Evolutionary conservation across 2,888 invertebrate genomes (phyloP).

Genomic region (Augiades crinisus): DNA sequence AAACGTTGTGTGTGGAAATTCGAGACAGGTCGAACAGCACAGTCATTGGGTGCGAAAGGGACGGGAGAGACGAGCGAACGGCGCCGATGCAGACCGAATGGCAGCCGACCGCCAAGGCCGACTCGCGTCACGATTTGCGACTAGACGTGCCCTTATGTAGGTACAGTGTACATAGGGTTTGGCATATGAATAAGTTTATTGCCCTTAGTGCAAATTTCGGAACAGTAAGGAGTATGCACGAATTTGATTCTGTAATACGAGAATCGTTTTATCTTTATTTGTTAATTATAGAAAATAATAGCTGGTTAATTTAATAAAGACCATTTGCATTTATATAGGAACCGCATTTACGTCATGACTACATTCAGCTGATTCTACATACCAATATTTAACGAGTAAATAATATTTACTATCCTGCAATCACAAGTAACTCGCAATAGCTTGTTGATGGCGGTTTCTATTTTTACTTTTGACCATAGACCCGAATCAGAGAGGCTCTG

Average conservation of each 20-base stretch:
- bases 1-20: slow-evolving; percentile 68
- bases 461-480: too few relatives aligned
- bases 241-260: neutral
- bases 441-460: too few relatives aligned
- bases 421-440: too few relatives aligned
- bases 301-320: neutral
- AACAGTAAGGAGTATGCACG: neutral
- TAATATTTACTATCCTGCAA: too few relatives aligned
- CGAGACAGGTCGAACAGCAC: slow-evolving; percentile 57
- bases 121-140: slow-evolving; percentile 70
- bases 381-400: slow-evolving; percentile 11
- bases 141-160: slow-evolving; percentile 64
- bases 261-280: neutral
- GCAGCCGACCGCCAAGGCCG: slow-evolving; percentile 73
- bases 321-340: neutral
- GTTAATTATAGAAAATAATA: neutral
- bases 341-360: slow-evolving; percentile 8
- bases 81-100: slow-evolving; percentile 57
- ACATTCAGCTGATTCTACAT: slow-evolving; percentile 24
- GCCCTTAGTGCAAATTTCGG: slow-evolving; percentile 39
- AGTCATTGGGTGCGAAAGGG: slow-evolving; percentile 67
- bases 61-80: slow-evolving; percentile 47
- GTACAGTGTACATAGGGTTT: slow-evolving; percentile 39
- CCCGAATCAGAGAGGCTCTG: too few relatives aligned
- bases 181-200: slow-evolving; percentile 51